Percentiles rank a stretch among this genome's conserved stretches.
Evolutionary conservation across 37 sponge, comb jelly and placozoan species (phyloP).

Genomic region (Mnemiopsis leidyi): DNA sequence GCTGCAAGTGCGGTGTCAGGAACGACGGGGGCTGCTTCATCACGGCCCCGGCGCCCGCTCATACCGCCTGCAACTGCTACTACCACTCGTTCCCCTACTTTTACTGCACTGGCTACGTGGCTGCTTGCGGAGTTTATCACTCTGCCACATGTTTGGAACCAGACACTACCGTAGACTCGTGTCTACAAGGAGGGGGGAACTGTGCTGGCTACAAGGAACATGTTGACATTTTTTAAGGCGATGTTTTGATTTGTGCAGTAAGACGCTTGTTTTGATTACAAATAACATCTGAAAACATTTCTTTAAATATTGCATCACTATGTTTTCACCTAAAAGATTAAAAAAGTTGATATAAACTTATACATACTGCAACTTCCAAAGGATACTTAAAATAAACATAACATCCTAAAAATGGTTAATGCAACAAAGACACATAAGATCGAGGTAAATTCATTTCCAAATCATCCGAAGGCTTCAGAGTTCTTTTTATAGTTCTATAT

Average conservation of each 20-base stretch:
- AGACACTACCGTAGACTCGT: neutral
- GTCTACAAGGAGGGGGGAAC: constrained; percentile 28
- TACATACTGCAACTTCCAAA: neutral
- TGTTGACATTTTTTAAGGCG: neutral
- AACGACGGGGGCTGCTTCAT: neutral
- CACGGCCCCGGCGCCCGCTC: neutral
- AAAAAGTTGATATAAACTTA: neutral
- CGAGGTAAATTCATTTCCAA: neutral
- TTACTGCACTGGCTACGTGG: neutral
- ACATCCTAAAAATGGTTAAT: neutral
- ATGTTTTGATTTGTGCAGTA: neutral
- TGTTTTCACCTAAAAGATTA: neutral
- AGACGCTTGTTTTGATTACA: neutral
- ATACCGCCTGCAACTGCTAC: neutral
- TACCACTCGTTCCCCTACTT: neutral
- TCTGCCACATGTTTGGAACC: neutral
- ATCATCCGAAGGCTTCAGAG: neutral
- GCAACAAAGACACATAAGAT: neutral
- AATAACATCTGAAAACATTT: neutral
- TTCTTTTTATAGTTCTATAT: neutral
- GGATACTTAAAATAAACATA: neutral
- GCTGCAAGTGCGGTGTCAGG: neutral
- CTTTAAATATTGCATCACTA: neutral
- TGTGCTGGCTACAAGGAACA: neutral
- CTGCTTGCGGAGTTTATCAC: neutral